Evolutionary conservation across 2,113 vertebrate genomes (phyloP).

Genomic region (Noctilio leporinus): DNA sequence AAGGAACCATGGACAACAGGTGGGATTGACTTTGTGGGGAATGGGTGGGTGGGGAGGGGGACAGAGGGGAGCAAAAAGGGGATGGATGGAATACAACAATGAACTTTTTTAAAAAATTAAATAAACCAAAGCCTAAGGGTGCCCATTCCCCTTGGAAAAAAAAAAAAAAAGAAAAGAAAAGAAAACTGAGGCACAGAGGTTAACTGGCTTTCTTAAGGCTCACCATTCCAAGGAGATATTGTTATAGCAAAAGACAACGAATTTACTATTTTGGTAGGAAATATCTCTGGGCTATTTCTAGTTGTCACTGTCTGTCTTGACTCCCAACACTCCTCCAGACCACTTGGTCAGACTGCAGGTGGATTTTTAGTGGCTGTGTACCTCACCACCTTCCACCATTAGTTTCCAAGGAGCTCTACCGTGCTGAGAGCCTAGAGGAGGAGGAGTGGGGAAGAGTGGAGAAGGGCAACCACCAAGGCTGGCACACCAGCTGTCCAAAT

Average conservation of each 20-base stretch:
- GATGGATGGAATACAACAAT: too few relatives aligned
- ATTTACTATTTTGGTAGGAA: neutral
- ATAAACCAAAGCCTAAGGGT: too few relatives aligned
- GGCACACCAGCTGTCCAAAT: neutral
- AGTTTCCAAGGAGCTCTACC: neutral
- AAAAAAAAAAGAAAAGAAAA: too few relatives aligned
- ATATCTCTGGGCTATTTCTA: neutral
- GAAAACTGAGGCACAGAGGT: neutral
- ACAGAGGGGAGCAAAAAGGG: too few relatives aligned
- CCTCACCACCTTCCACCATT: too few relatives aligned
- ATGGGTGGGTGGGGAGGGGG: too few relatives aligned
- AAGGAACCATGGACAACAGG: too few relatives aligned
- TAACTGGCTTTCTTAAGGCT: neutral
- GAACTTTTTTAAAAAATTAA: too few relatives aligned
- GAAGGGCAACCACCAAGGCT: neutral
- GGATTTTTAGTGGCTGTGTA: neutral
- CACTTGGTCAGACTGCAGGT: neutral
- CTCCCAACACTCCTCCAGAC: neutral
- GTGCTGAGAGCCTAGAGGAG: accelerated
- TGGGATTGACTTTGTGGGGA: too few relatives aligned
- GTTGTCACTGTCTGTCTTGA: neutral
- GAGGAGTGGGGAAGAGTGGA: neutral
- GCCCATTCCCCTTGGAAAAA: too few relatives aligned
- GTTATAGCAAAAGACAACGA: neutral
- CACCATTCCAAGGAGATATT: neutral